Percentiles rank a stretch among this genome's conserved stretches.
Evolutionary conservation across 2,888 invertebrate species (phyloP).

Genomic region (Phalera bucephala): DNA sequence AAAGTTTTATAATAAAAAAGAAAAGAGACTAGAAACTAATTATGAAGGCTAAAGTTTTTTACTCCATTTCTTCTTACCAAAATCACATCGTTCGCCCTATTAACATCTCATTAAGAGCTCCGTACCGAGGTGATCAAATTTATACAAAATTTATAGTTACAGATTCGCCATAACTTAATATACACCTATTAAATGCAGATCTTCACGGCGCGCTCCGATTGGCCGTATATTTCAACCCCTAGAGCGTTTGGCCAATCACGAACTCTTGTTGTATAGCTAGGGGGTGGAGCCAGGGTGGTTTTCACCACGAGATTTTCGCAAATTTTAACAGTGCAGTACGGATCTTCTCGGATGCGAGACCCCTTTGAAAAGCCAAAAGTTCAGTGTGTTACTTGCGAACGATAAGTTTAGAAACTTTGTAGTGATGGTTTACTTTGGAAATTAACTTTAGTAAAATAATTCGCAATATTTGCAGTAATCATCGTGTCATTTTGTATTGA

Average conservation of each 20-base stretch:
- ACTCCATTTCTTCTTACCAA: neutral
- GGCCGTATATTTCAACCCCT: conserved; percentile 72
- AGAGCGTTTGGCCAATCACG: conserved; percentile 58
- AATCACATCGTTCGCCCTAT: conserved; percentile 21
- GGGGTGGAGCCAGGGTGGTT: conserved; percentile 76
- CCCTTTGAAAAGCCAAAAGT: conserved; percentile 30
- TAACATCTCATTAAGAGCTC: conserved; percentile 62
- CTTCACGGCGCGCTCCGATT: conserved; percentile 49
- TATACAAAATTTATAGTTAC: conserved; percentile 70
- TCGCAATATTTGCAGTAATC: too few species aligned
- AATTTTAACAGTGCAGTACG: conserved; percentile 63
- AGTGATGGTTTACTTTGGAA: too few species aligned
- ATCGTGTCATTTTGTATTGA: too few species aligned
- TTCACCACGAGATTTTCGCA: conserved; percentile 63
- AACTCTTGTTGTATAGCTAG: conserved; percentile 40
- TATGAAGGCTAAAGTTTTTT: too few species aligned
- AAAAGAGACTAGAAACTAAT: too few species aligned
- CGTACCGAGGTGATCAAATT: conserved; percentile 57
- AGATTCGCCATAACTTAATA: conserved; percentile 76
- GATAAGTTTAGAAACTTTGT: conserved; percentile 46
- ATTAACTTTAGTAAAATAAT: too few species aligned
- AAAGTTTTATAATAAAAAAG: too few species aligned
- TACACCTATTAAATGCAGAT: conserved; percentile 75
- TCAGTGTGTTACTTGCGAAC: conserved; percentile 19
- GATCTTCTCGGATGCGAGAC: conserved; percentile 48